Percentiles rank a stretch among this genome's conserved stretches.
Evolutionary conservation across 2,113 vertebrate species (phyloP).

Genomic region (Dasyornis broadbenti): DNA sequence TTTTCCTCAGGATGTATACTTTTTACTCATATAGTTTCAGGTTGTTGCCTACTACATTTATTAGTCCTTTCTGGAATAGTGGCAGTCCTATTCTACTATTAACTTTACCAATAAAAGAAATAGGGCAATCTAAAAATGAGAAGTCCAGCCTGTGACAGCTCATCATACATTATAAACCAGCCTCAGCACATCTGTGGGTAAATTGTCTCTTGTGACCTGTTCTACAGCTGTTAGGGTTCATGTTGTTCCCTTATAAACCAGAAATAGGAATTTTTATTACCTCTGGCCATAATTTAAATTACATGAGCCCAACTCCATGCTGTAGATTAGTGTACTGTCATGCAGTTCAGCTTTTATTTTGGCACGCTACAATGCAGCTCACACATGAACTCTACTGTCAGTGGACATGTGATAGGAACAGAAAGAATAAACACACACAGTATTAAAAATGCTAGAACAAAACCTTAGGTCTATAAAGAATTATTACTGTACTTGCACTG

Average conservation of each 20-base stretch:
- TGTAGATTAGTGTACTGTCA: not conserved
- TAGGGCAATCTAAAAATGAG: not conserved
- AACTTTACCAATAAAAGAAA: not conserved
- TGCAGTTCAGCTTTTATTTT: not conserved
- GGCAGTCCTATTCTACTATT: not conserved
- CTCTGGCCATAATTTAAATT: constrained; percentile 44
- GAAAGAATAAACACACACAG: not conserved
- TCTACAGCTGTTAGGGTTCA: constrained; percentile 47
- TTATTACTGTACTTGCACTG: constrained; percentile 36
- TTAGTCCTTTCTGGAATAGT: not conserved
- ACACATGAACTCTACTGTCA: not conserved
- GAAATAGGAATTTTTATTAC: constrained; percentile 56
- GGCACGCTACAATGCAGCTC: not conserved
- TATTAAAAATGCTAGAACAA: constrained; percentile 25
- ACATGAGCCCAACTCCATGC: not conserved
- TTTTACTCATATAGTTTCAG: not conserved
- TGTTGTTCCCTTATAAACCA: constrained; percentile 25
- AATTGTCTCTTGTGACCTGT: constrained; percentile 48
- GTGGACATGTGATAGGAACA: not conserved
- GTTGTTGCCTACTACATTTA: not conserved
- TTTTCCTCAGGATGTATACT: not conserved
- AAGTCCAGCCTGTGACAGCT: constrained; percentile 1
- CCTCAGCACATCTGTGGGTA: not conserved
- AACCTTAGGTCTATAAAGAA: constrained; percentile 42
- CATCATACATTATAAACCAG: constrained; percentile 31